Evolutionary conservation across 2,113 vertebrate genomes (phyloP), one percentile per base, ranked within the genome.

Genomic region (Athene cunicularia): DNA sequence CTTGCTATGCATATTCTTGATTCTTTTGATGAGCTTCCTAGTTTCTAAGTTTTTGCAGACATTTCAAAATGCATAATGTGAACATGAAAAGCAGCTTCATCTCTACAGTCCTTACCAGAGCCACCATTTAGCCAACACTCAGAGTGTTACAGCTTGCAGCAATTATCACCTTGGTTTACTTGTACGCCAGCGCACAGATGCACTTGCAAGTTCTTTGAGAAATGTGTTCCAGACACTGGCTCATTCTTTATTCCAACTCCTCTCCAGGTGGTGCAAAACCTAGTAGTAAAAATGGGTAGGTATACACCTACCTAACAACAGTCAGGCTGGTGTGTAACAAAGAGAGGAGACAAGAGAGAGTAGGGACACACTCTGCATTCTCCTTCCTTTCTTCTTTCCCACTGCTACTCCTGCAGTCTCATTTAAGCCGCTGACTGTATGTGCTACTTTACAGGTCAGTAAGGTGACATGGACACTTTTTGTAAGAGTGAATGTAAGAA

Each of bases 341-440:
- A 33, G 67, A 81, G 45, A 11, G 8, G 22, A 86, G 32, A 50
- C 15, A n/a, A n/a, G n/a, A 41, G 5, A 56, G 14, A 56, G 77
- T 0, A 58, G 73, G 41, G 41, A 47, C 22, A 63, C 1, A 11
- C 1, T 8, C 4, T 2, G 1, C 16, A 7, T 45, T 45, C 32
- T 39, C 37, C 16, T 53, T 62, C 15, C 23, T 35, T 30, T 26
- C 28, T 71, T 35, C 67, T 67, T 45, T 87, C 70, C 47, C 5
- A 56, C 15, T 28, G 18, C 28, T 15, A 50, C 47, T 66, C 45
- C 63, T 74, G 45, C 67, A 67, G 16, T 12, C 45, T 27, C 76
- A 63, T 35, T 70, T 50, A 50, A 63, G 55, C 15, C 37, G 58
- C 37, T 8, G 47, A 58, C 45, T 21, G 10, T 8, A 43, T 3